A percentile compares a stretch with the other conserved stretches of the same genome.
phyloP scores from a whole-genome alignment of 2,797 vertebrate genomes.

The Pygocentrus nattereri region DNA sequence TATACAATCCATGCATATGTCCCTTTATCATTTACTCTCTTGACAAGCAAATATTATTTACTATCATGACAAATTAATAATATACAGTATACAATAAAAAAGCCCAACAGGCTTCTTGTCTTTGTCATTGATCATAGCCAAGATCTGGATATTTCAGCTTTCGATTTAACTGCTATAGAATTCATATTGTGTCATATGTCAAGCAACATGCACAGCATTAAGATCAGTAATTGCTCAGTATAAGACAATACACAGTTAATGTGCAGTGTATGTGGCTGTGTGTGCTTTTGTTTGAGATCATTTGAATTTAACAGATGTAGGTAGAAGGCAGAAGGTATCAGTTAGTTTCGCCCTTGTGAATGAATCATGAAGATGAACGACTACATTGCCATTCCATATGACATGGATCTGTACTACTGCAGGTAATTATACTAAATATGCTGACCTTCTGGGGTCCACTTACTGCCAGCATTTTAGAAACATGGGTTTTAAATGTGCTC shows the following conservation, averaged over 20 bases:
- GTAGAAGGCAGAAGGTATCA: slow-evolving; percentile 8
- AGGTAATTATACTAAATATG: slow-evolving; percentile 26
- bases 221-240: no score
- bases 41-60: no score
- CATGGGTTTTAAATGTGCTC: slow-evolving; percentile 11
- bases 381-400: slow-evolving; percentile 16
- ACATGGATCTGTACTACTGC: slow-evolving; percentile 9
- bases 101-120: no score
- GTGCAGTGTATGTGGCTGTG: no score
- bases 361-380: slow-evolving; percentile 37
- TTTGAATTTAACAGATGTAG: not conserved
- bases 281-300: not conserved
- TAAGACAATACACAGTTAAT: no score
- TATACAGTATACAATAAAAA: no score
- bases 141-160: no score
- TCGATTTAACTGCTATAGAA: no score
- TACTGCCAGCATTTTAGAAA: slow-evolving; percentile 7
- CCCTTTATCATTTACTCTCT: no score
- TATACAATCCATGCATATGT: no score
- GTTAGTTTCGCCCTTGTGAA: not conserved
- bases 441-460: not conserved
- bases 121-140: no score
- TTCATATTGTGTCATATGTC: not conserved
- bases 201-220: not conserved
- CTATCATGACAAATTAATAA: no score